Base-by-base conservation (phyloP, 2,797 vertebrate species). In the Atherinosoma microstoma region DNA sequence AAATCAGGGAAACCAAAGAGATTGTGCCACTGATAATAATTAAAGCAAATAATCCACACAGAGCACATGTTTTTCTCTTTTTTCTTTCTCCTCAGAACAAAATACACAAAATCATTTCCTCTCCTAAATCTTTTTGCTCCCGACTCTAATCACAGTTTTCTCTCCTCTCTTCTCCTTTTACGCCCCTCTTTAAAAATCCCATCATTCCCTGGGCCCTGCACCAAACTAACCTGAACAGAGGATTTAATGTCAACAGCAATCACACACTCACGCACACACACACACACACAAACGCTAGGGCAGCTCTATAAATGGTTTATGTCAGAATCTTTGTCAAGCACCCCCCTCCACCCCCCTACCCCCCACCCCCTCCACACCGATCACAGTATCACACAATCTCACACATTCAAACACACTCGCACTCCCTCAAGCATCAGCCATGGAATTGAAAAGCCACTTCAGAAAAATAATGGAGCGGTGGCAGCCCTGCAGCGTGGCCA, bases 361-460 rank as follows among this genome's bases (percentile, higher is more conserved):
- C n/a, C n/a, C n/a, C n/a, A n/a, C 47, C 36, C 15, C 11, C 40
- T 18, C 18, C 38, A 11, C 68, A 61, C 74, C 45, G 70, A 62
- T 78, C 71, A 63, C 67, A 45, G 40, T 38, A 61, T 73, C 75
- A 47, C 58, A 66, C 64, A 18, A 24, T 34, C 60, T 36, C 64
- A 40, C 66, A 67, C 57, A 70, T 42, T 45, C 66, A 34, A 29
- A 27, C 70, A 64, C 36, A 64, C 62, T 65, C 49, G 40, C 51
- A 71, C 59, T 54, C 72, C 84, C 79, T 73, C 27, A 20, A 85
- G 89, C 86, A 22, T 62, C 70, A 64, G 76, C 80, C 42, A 53
- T 76, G 67, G 84, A 91, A 89, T 72, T 88, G 85, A 89, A 89
- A 90, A 89, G 64, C 79, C 83, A 87, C 88, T 91, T 87, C 78